These are phyloP conservation scores for Zele albiditarsus DNA, from an alignment of 2,888 invertebrate species.

Conservation along the genomic window DNA sequence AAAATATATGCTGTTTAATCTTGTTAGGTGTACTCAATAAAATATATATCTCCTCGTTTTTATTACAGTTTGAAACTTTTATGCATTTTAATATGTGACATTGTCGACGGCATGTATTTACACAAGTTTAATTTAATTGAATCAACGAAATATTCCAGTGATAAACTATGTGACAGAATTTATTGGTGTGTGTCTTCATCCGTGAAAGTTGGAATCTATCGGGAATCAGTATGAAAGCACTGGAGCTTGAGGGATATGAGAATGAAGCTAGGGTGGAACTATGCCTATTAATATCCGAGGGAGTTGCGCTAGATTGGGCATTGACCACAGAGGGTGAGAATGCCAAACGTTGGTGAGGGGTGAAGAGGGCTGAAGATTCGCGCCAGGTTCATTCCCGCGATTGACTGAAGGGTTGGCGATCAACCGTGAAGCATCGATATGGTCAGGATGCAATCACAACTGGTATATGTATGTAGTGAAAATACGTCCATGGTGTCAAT, in stretches of 20 bases:
- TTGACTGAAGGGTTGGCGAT: slow-evolving; percentile 57
- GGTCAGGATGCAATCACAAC: slow-evolving; percentile 28
- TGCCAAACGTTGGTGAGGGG: slow-evolving; percentile 9
- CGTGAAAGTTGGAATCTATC: slow-evolving; percentile 22
- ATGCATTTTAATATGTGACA: neutral
- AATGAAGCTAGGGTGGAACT: slow-evolving; percentile 44
- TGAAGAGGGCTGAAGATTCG: slow-evolving; percentile 14
- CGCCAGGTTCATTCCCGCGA: slow-evolving; percentile 25
- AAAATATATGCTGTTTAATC: too few species aligned
- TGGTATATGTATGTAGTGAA: neutral
- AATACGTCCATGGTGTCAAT: slow-evolving; percentile 23
- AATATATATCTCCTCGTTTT: neutral
- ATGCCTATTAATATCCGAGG: slow-evolving; percentile 60
- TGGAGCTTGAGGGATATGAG: neutral
- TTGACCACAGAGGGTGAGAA: slow-evolving; percentile 55
- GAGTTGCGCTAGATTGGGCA: slow-evolving; percentile 49
- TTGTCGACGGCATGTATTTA: neutral
- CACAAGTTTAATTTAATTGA: slow-evolving; percentile 1
- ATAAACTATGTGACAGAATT: slow-evolving; percentile 8
- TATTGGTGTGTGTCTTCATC: neutral
- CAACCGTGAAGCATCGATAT: slow-evolving; percentile 66
- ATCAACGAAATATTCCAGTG: neutral
- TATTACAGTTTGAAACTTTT: neutral
- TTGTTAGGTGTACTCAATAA: too few species aligned
- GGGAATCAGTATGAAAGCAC: slow-evolving; percentile 13